Evolutionary conservation across 2,797 vertebrate genomes (phyloP).

Genomic region (Cryptoprocta ferox): DNA sequence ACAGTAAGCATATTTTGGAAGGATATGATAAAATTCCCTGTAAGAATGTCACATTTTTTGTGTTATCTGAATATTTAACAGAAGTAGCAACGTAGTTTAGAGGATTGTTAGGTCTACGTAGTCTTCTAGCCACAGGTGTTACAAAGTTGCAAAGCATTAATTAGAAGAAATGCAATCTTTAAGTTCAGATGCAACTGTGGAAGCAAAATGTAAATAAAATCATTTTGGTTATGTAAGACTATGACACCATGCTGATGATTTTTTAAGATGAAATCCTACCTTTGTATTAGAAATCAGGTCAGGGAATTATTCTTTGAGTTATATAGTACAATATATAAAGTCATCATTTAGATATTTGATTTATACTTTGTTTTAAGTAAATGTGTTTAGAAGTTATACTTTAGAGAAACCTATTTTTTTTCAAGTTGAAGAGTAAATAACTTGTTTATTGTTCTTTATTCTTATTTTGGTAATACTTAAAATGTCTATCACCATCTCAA

Average conservation of each 20-base stretch:
- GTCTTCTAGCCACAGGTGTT: background rate
- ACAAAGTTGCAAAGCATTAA: background rate
- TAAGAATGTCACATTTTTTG: background rate
- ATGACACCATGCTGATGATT: background rate
- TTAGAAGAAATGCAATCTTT: background rate
- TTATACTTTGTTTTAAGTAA: background rate
- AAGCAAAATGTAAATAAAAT: constrained; percentile 36
- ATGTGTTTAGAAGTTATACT: background rate
- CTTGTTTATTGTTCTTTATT: background rate
- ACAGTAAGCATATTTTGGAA: background rate
- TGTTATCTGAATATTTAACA: background rate
- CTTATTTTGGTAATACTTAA: background rate
- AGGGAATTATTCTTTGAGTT: background rate
- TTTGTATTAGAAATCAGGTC: background rate
- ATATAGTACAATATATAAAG: background rate
- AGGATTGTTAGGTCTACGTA: background rate
- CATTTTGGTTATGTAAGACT: background rate
- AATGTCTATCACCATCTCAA: background rate
- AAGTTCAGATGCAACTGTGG: background rate
- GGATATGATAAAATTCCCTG: background rate
- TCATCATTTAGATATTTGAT: background rate
- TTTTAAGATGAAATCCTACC: background rate
- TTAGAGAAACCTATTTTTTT: background rate
- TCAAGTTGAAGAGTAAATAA: background rate
- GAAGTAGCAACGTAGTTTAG: background rate